phyloP scores from a whole-genome alignment of 2,113 vertebrate genomes.

The Ctenodactylus gundi region DNA sequence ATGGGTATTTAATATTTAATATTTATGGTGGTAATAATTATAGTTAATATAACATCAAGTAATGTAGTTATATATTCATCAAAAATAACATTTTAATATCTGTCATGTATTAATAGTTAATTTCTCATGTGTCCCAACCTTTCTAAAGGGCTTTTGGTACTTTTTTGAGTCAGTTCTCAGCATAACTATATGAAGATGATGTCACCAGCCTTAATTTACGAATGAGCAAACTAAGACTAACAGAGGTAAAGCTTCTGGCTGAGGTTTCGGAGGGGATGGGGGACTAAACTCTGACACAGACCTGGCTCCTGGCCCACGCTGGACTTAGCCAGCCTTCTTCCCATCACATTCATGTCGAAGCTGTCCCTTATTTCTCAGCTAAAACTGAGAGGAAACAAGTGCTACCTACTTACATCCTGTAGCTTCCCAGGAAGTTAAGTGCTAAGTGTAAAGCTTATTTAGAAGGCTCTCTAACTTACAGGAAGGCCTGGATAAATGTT shows the following conservation, averaged over 20 bases:
- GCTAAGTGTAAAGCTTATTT: neutral
- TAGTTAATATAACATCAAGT: neutral
- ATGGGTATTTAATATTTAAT: neutral
- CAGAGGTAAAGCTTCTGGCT: neutral
- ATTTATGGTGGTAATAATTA: neutral
- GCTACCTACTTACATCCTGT: neutral
- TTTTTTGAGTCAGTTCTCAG: neutral
- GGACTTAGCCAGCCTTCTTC: neutral
- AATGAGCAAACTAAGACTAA: neutral
- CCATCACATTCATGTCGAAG: neutral
- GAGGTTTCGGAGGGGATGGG: neutral
- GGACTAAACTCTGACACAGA: neutral
- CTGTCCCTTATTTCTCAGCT: neutral
- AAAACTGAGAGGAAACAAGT: neutral
- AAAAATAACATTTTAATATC: neutral
- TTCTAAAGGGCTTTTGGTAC: neutral
- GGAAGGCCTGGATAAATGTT: neutral
- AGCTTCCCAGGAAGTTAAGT: neutral
- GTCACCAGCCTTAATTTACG: too few relatives aligned
- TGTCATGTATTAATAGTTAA: neutral
- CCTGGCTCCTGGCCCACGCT: neutral
- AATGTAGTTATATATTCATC: neutral
- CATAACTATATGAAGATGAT: neutral
- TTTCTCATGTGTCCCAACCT: neutral
- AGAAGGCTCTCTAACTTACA: neutral